Evolutionary conservation across 92 coral and sea anemone genomes (phyloP), one percentile per base, ranked within the genome.

Genomic region (Muricea muricata): DNA sequence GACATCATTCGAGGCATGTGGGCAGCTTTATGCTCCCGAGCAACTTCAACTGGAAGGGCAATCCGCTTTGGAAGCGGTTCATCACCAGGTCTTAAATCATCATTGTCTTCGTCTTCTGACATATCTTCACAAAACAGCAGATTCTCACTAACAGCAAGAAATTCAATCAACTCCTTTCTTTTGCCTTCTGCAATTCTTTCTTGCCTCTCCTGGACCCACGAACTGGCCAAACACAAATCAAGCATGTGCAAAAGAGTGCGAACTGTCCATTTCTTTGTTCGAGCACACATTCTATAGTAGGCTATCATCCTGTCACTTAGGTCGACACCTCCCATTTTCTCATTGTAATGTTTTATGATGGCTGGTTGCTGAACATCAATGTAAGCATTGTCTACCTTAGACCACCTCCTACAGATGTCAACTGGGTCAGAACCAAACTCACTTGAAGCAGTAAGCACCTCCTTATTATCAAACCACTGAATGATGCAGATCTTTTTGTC

Each of bases 41-140:
- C 61, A 54, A 54, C 61, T 54, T 54, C 61, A 54, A 23, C 25
- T 54, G 61, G 61, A 54, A 54, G 61, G 20, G 61, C 61, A 54
- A 54, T 54, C 20, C 61, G 61, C 25, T 54, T 54, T 17, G 61
- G 61, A 17, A 26, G 61, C 20, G 61, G 61, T 17, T 54, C 24
- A 54, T 54, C 25, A 17, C 20, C 61, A 54, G 25, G 24, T 15
- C 25, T 7, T 15, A 54, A 3, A 54, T 54, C 61, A 17, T 54
- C 58, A 52, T 52, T 21, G 23, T 3, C 58, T 52, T 52, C 61
- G 20, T 54, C 61, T 17, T 54, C 61, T 54, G 20, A 18, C 0
- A 17, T 26, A 54, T 54, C 61, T 54, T 54, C 61, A 8, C 25
- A 18, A 17, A 23, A 17, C 61, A 54, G 25, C 25, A 54, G 25